Evolutionary conservation across 2,888 invertebrate genomes (phyloP).

Genomic region (Mimachlamys varia): DNA sequence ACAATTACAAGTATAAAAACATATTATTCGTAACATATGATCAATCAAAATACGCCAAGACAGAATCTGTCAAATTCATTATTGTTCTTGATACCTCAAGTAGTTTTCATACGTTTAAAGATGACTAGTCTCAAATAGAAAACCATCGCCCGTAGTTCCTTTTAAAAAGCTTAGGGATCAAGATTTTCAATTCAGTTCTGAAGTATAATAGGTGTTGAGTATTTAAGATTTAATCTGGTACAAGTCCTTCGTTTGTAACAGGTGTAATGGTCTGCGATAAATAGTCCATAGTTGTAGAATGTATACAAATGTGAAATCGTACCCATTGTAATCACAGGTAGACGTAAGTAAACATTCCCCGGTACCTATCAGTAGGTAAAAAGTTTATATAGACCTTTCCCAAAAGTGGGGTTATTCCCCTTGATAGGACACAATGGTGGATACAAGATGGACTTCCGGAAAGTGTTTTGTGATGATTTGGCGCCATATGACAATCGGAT

Average conservation of each 20-base stretch:
- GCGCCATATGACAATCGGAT: no score
- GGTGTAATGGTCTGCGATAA: not conserved
- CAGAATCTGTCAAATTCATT: no score
- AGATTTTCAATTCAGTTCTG: not conserved
- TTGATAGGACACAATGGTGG: no score
- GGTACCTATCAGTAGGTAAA: not conserved
- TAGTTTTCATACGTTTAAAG: not conserved
- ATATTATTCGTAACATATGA: no score
- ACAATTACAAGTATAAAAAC: no score
- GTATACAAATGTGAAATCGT: not conserved
- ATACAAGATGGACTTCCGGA: no score
- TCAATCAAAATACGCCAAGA: no score
- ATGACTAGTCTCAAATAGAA: not conserved
- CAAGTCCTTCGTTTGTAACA: not conserved
- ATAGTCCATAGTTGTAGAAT: not conserved
- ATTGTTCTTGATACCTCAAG: no score
- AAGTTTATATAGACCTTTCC: not conserved
- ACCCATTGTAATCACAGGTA: not conserved
- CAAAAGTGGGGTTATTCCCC: no score
- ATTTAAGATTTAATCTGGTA: not conserved
- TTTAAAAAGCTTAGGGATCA: not conserved
- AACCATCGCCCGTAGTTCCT: not conserved
- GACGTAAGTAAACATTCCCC: not conserved
- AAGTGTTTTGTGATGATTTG: no score
- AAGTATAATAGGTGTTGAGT: constrained; percentile 14